These are phyloP conservation scores for Podabrus alpinus DNA, from an alignment of 2,888 invertebrate genomes.

Conservation along the genomic window DNA sequence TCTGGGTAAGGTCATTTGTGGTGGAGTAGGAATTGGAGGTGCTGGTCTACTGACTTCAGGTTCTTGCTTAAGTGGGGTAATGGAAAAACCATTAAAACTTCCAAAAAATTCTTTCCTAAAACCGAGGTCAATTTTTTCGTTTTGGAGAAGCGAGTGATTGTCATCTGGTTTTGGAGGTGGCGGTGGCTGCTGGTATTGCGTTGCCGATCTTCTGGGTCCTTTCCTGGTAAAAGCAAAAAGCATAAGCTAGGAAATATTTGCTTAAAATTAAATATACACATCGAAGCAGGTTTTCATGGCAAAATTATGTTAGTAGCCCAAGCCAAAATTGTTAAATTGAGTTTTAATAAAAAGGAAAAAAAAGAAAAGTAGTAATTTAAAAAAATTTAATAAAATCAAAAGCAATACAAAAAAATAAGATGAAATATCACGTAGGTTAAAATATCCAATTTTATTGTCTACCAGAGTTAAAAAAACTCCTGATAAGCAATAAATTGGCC, in stretches of 20 bases:
- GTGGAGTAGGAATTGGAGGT: slow-evolving; percentile 68
- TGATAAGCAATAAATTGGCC: not conserved
- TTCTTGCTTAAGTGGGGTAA: slow-evolving; percentile 61
- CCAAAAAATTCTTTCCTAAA: slow-evolving; percentile 72
- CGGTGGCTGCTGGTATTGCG: slow-evolving; percentile 51
- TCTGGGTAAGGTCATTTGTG: slow-evolving; percentile 42
- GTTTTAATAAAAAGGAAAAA: not conserved
- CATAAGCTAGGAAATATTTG: slow-evolving; percentile 14
- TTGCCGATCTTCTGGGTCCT: slow-evolving; percentile 50
- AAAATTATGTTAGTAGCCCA: not conserved
- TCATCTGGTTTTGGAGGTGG: slow-evolving; percentile 66
- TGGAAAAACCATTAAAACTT: slow-evolving; percentile 83
- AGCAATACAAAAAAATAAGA: not conserved
- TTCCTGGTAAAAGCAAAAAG: slow-evolving; percentile 43
- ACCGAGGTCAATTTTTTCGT: slow-evolving; percentile 42
- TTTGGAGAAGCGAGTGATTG: slow-evolving; percentile 67
- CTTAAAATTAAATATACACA: not conserved
- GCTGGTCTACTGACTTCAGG: slow-evolving; percentile 54
- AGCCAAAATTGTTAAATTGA: not conserved
- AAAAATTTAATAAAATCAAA: not conserved
- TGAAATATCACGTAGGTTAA: not conserved
- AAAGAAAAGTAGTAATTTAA: not conserved
- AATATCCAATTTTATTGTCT: not conserved
- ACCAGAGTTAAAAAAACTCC: not conserved
- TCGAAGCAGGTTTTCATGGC: not conserved